Conservation (phyloP, 2,888 invertebrate species). For the Drosophila glabriapex region DNA sequence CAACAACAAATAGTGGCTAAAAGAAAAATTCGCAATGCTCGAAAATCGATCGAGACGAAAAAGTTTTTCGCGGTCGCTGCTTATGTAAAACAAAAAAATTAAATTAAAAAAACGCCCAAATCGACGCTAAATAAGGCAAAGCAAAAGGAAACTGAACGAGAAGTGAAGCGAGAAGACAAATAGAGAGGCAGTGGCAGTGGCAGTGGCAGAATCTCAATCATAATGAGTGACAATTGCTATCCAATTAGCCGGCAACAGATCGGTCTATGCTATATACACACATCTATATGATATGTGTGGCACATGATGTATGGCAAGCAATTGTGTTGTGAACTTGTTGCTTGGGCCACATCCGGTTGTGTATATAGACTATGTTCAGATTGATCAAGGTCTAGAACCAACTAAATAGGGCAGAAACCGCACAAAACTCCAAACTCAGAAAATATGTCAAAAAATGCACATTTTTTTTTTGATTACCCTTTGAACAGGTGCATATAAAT, state of each 20-base stretch:
- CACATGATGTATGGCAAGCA: conserved; percentile 19
- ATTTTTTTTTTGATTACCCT: background rate
- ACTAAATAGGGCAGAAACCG: background rate
- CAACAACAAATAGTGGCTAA: conserved; percentile 37
- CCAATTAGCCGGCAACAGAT: conserved; percentile 45
- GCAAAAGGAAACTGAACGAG: background rate
- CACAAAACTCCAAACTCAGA: background rate
- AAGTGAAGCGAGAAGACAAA: conserved; percentile 6
- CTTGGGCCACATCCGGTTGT: conserved; percentile 28
- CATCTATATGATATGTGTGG: conserved; percentile 5
- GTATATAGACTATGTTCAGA: background rate
- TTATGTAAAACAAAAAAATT: conserved; percentile 36
- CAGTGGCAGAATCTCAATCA: conserved; percentile 23
- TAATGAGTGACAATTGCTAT: conserved; percentile 57
- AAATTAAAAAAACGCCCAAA: background rate
- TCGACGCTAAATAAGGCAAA: background rate
- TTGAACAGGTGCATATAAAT: background rate
- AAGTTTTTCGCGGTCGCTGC: conserved; percentile 33
- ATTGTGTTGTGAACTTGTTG: conserved; percentile 1
- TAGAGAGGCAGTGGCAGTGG: background rate
- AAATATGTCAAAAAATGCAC: background rate
- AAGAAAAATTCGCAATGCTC: conserved; percentile 6
- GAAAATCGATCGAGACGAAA: conserved; percentile 26
- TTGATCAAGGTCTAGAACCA: conserved; percentile 5
- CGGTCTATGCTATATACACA: conserved; percentile 1